Evolutionary conservation across 1,140 invertebrate genomes (phyloP), one percentile per base, ranked within the genome.

Genomic region (Mactra quadrangularis): DNA sequence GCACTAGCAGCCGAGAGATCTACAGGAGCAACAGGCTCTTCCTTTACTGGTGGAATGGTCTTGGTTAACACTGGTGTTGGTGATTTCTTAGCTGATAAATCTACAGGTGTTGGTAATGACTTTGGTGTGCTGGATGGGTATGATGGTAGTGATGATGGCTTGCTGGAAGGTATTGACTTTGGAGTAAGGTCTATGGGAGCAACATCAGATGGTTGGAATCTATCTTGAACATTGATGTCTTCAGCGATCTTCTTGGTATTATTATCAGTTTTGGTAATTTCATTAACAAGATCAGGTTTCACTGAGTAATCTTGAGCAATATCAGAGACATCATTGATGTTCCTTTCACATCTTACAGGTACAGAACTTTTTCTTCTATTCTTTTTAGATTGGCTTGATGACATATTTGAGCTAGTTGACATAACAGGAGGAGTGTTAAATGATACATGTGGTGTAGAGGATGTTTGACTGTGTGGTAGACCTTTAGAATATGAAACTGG

Each of bases 341-440:
- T 55, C n/a, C 38, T 53, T 31, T 78, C 60, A 38, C 59, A 78
- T 68, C 60, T 78, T 1, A 68, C 60, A 31, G 76, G 76, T 7
- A 78, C 33, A 35, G 59, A 78, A 19, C 57, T 38, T 55, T 78
- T 78, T 17, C 76, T 50, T 27, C 64, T 64, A 57, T 68, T 78
- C 38, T 78, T 78, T 47, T 50, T 66, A n/a, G n/a, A n/a, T n/a
- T n/a, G n/a, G n/a, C n/a, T n/a, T n/a, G 35, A 52, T 19, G 27
- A 41, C 0, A 17, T 68, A 13, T 76, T 62, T 47, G 45, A n/a
- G n/a, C n/a, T 29, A n/a, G 13, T 59, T 0, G 35, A 45, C 7
- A 22, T 19, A 11, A 22, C 9, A 17, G 55, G 57, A 22, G 41
- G 22, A 38, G 38, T 0, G 11, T 1, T 22, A 27, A 3, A 38